phyloP scores from a whole-genome alignment of 2,888 invertebrate species.

The Ceratothoa steindachneri region DNA sequence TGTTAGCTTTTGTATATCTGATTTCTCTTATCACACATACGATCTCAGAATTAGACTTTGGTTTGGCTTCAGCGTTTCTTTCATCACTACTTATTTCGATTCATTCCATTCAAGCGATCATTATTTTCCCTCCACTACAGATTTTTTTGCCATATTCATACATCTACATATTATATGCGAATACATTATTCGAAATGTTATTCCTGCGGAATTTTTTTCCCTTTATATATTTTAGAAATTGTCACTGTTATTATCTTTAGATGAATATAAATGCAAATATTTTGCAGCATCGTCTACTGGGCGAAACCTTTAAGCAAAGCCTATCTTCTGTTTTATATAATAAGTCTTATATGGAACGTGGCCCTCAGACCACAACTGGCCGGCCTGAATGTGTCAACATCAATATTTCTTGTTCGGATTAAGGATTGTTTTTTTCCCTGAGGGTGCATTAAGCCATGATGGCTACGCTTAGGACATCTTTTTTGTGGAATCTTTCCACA shows the following conservation, averaged over 20 bases:
- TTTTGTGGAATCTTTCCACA: neutral
- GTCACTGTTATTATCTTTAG: neutral
- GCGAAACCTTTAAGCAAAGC: neutral
- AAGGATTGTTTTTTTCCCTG: too few species aligned
- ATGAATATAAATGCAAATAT: constrained; percentile 6
- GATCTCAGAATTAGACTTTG: too few species aligned
- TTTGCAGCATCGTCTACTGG: neutral
- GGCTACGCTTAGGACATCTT: too few species aligned
- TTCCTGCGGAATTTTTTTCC: neutral
- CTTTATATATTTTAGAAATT: constrained; percentile 2
- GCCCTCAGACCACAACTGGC: neutral
- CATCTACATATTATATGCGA: neutral
- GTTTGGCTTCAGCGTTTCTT: too few species aligned
- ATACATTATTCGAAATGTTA: too few species aligned
- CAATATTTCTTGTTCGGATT: neutral
- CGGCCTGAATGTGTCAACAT: neutral
- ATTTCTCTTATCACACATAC: neutral
- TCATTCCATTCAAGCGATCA: too few species aligned
- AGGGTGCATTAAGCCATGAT: too few species aligned
- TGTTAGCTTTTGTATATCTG: neutral
- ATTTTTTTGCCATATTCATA: neutral
- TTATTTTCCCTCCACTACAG: neutral
- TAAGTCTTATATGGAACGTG: neutral
- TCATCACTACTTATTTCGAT: too few species aligned
- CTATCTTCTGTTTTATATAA: neutral